These are phyloP conservation scores for Erannis defoliaria DNA, from an alignment of 2,888 invertebrate species.

Conservation along the genomic window DNA sequence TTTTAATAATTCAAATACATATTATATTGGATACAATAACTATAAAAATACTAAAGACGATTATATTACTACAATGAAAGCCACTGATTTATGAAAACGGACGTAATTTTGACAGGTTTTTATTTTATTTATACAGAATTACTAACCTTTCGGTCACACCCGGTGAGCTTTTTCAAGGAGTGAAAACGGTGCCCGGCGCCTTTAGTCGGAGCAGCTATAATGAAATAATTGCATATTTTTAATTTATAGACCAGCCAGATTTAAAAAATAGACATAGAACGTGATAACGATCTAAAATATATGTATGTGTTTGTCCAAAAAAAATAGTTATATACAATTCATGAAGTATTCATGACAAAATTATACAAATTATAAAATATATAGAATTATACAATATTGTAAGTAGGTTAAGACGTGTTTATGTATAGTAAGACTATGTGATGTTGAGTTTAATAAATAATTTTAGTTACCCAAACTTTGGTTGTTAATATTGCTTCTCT, in stretches of 20 bases:
- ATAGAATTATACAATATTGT: slow-evolving; percentile 42
- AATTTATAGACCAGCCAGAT: neutral
- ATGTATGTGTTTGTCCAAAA: slow-evolving; percentile 30
- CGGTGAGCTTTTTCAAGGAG: too few species aligned
- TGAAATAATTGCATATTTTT: too few species aligned
- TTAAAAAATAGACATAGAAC: slow-evolving; percentile 13
- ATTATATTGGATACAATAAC: too few species aligned
- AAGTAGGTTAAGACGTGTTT: slow-evolving; percentile 52
- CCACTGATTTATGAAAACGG: too few species aligned
- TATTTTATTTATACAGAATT: too few species aligned
- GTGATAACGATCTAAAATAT: slow-evolving; percentile 39
- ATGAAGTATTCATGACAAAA: slow-evolving; percentile 50
- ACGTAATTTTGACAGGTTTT: too few species aligned
- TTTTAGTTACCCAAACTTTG: slow-evolving; percentile 69
- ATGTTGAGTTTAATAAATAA: slow-evolving; percentile 81
- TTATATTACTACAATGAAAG: too few species aligned
- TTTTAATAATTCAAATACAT: too few species aligned
- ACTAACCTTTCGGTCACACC: too few species aligned
- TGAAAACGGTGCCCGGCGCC: too few species aligned
- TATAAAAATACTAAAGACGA: too few species aligned
- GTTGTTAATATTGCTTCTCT: slow-evolving; percentile 38
- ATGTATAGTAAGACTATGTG: slow-evolving; percentile 60
- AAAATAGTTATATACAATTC: slow-evolving; percentile 25
- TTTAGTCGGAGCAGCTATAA: too few species aligned
- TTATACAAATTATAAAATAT: slow-evolving; percentile 47